A percentile compares a stretch with the other conserved stretches of the same genome.
phyloP scores from a whole-genome alignment of 2,113 vertebrate genomes.

The Corvus cornix region DNA sequence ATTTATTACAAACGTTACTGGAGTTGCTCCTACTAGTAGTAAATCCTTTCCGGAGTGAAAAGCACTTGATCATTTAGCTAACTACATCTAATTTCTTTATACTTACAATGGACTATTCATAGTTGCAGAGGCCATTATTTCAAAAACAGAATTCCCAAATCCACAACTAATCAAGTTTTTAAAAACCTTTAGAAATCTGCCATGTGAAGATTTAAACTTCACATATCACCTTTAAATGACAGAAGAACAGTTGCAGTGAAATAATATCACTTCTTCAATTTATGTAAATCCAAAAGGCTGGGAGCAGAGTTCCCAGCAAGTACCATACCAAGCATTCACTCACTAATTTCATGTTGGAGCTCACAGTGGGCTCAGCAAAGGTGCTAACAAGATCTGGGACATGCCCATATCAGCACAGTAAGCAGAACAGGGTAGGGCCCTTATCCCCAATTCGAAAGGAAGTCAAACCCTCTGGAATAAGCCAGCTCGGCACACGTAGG shows the following conservation, averaged over 20 bases:
- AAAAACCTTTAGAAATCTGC: not conserved
- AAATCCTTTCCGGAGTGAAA: not conserved
- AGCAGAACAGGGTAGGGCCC: not conserved
- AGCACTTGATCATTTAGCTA: not conserved
- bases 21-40: not conserved
- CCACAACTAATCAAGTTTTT: not conserved
- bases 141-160: not conserved
- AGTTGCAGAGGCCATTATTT: not conserved
- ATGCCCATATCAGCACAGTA: not conserved
- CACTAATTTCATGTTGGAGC: not conserved
- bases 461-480: not conserved
- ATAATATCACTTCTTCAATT: not conserved
- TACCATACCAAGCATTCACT: not conserved
- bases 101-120: not conserved
- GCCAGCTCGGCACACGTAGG: accelerated
- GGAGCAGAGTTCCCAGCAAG: not conserved
- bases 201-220: not conserved
- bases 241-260: not conserved
- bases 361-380: not conserved
- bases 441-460: not conserved
- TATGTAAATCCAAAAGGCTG: not conserved
- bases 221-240: not conserved
- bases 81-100: not conserved
- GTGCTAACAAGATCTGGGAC: not conserved
- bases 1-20: not conserved